A percentile compares a stretch with the other conserved stretches of the same genome.
Conservation (phyloP, 2,113 vertebrate species). For the Coptodon rendalli region DNA sequence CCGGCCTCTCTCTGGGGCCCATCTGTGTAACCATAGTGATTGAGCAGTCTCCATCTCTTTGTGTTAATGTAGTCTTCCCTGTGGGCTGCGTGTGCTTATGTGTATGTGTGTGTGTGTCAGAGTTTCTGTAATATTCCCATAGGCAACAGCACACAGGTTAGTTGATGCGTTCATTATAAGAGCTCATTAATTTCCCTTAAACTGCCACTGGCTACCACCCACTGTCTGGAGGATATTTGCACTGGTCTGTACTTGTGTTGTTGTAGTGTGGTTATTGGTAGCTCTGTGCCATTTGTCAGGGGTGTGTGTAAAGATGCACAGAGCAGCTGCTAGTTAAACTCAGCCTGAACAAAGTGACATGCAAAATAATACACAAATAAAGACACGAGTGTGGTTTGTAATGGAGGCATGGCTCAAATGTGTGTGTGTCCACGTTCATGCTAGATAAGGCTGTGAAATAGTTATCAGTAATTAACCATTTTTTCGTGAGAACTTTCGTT, state of each 20-base stretch:
- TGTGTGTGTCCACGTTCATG: neutral
- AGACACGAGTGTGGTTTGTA: neutral
- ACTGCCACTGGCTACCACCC: slow-evolving; percentile 33
- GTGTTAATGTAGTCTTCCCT: slow-evolving; percentile 57
- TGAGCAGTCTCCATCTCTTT: slow-evolving; percentile 59
- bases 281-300: neutral
- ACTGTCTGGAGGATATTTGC: slow-evolving; percentile 24
- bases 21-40: slow-evolving; percentile 74
- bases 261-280: neutral
- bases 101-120: neutral
- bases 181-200: slow-evolving; percentile 61
- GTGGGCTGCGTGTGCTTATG: slow-evolving; percentile 5
- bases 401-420: neutral
- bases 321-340: slow-evolving; percentile 39
- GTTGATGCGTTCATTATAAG: slow-evolving; percentile 41
- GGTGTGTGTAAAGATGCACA: neutral
- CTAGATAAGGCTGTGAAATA: neutral
- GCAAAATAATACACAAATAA: neutral
- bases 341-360: slow-evolving; percentile 7
- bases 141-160: slow-evolving; percentile 34
- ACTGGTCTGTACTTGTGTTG: neutral
- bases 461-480: neutral
- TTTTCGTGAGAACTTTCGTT: neutral
- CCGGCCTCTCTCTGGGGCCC: slow-evolving; percentile 50
- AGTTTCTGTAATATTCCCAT: slow-evolving; percentile 22